A percentile compares a stretch with the other conserved stretches of the same genome.
These are phyloP conservation scores for Ailurus styani DNA, from an alignment of 2,113 vertebrate genomes.

Conservation along the genomic window DNA sequence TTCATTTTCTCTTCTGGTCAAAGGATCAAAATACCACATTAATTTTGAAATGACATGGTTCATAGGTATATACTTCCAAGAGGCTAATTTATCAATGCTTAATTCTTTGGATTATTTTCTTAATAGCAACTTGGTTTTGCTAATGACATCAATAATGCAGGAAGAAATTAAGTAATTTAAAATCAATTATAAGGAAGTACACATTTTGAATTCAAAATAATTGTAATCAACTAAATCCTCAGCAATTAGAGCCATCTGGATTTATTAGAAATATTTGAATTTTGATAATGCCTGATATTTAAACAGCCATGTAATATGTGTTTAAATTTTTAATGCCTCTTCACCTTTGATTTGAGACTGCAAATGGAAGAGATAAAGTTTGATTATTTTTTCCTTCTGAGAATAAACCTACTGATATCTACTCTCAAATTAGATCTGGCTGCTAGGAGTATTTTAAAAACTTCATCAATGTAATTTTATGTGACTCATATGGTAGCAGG, in stretches of 20 bases:
- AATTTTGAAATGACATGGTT: conserved; percentile 2
- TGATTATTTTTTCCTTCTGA: background rate
- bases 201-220: conserved; percentile 50
- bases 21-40: background rate
- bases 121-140: background rate
- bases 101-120: conserved; percentile 23
- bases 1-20: background rate
- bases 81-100: conserved; percentile 28
- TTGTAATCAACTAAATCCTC: conserved; percentile 31
- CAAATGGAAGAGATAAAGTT: background rate
- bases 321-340: background rate
- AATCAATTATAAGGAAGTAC: conserved; percentile 57
- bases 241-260: conserved; percentile 42
- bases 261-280: conserved; percentile 44
- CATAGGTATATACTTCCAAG: background rate
- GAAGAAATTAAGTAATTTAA: conserved; percentile 63
- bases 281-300: conserved; percentile 12
- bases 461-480: background rate
- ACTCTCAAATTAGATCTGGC: background rate
- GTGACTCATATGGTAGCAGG: background rate
- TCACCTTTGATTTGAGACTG: background rate
- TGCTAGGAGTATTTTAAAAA: background rate
- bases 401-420: background rate
- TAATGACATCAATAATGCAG: conserved; percentile 66
- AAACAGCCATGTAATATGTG: background rate